phyloP scores from a whole-genome alignment of 2,797 vertebrate species.

The Danio albolineatus region DNA sequence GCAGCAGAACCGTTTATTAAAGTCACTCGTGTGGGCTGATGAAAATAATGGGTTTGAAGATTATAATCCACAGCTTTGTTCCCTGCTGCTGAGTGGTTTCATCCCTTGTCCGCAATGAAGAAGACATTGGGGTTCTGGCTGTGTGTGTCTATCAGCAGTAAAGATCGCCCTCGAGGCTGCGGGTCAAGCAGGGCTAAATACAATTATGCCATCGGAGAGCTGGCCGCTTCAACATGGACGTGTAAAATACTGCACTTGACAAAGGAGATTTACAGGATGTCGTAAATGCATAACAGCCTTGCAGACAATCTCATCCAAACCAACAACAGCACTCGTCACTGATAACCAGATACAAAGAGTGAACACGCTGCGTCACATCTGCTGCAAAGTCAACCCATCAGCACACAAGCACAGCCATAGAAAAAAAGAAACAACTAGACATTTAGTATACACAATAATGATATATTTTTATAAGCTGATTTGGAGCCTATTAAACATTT shows the following conservation, averaged over 20 bases:
- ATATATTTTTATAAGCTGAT: not conserved
- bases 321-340: not conserved
- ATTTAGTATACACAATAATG: not conserved
- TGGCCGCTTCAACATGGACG: constrained; percentile 20
- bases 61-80: constrained; percentile 51
- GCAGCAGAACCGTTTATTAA: constrained; percentile 50
- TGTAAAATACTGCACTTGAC: constrained; percentile 16
- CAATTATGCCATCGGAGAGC: constrained; percentile 40
- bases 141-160: constrained; percentile 21
- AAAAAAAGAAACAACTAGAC: not conserved
- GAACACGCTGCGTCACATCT: constrained; percentile 26
- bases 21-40: constrained; percentile 52
- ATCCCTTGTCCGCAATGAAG: constrained; percentile 31
- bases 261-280: constrained; percentile 39
- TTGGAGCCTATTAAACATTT: not conserved
- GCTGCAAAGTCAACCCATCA: not conserved
- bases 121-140: not conserved
- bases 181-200: constrained; percentile 42
- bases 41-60: constrained; percentile 59
- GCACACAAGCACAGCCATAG: not conserved
- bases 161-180: not conserved
- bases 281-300: constrained; percentile 37
- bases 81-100: constrained; percentile 38
- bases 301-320: not conserved
- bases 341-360: constrained; percentile 7